Evolutionary conservation across 2,113 vertebrate genomes (phyloP).

Genomic region (Centrocercus urophasianus): DNA sequence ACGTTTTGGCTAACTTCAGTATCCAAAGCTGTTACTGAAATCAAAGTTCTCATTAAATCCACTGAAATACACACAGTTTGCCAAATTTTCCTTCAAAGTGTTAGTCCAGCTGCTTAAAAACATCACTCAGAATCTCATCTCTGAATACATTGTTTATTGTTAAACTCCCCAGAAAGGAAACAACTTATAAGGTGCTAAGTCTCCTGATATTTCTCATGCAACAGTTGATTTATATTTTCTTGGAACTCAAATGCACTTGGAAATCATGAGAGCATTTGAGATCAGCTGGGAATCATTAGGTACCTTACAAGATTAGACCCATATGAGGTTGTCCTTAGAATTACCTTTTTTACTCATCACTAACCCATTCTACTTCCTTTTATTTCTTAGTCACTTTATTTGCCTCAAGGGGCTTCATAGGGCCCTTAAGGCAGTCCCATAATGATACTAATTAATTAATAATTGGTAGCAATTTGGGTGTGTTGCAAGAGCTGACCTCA

Average conservation of each 20-base stretch:
- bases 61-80: neutral
- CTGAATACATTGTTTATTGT: neutral
- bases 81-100: neutral
- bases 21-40: neutral
- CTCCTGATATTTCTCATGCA: neutral
- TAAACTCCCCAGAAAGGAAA: neutral
- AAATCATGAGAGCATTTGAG: neutral
- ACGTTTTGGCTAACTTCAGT: neutral
- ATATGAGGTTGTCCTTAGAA: neutral
- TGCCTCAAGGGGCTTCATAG: constrained; percentile 20
- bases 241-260: neutral
- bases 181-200: neutral
- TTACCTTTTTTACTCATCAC: neutral
- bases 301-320: neutral
- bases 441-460: constrained; percentile 70
- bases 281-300: neutral
- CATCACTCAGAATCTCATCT: neutral
- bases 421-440: constrained; percentile 24
- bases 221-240: neutral
- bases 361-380: neutral
- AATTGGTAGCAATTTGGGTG: constrained; percentile 61
- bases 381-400: constrained; percentile 23
- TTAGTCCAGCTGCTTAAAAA: neutral
- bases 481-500: constrained; percentile 56
- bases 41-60: neutral